Conservation (phyloP, 2,888 invertebrate genomes). For the Deroplatys truncata region DNA sequence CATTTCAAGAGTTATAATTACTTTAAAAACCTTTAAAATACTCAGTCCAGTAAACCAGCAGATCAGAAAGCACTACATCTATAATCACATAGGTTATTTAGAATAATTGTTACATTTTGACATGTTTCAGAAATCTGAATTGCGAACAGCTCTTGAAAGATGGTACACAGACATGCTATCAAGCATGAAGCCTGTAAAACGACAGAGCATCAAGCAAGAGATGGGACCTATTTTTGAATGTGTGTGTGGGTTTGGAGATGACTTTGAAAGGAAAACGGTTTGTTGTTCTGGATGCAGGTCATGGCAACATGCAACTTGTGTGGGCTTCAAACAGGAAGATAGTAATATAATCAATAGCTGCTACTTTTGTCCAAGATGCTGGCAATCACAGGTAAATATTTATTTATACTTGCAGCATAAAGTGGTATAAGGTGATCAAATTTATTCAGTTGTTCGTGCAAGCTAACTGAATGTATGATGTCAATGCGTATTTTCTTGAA, state of each 20-base stretch:
- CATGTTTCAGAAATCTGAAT: background rate
- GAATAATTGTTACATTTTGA: too few species aligned
- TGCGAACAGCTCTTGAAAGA: background rate
- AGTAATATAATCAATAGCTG: constrained; percentile 39
- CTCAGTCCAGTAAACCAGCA: too few species aligned
- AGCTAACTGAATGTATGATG: too few species aligned
- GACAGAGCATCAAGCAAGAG: background rate
- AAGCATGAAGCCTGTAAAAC: background rate
- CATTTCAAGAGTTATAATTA: too few species aligned
- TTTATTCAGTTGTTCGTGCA: too few species aligned
- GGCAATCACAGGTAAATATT: constrained; percentile 43
- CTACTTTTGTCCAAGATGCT: constrained; percentile 66
- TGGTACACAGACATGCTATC: constrained; percentile 19
- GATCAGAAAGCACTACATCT: too few species aligned
- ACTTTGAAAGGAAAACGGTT: constrained; percentile 36
- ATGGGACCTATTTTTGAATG: constrained; percentile 38
- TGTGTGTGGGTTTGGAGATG: constrained; percentile 42
- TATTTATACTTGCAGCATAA: too few species aligned
- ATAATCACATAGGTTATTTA: too few species aligned
- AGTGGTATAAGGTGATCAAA: too few species aligned
- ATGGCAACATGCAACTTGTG: constrained; percentile 61
- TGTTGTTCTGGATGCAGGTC: constrained; percentile 56
- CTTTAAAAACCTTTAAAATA: too few species aligned
- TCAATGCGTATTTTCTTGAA: too few species aligned
- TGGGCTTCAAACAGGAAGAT: constrained; percentile 44